Evolutionary conservation across 1,140 invertebrate species (phyloP).

Genomic region (Panagrolaimus sp.): DNA sequence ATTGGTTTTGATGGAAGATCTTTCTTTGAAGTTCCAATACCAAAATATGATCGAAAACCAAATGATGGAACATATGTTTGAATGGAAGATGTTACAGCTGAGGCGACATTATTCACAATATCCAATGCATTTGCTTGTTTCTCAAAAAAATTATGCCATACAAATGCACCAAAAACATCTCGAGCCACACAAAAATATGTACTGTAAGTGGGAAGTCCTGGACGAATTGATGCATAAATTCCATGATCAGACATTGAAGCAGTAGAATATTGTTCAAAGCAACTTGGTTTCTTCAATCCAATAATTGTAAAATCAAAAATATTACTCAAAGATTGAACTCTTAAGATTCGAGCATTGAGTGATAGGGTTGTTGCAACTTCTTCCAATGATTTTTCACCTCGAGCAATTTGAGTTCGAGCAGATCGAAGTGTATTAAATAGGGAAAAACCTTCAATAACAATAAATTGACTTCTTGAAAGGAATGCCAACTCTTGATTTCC

Average conservation of each 20-base stretch:
- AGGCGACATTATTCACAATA: neutral
- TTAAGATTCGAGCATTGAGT: neutral
- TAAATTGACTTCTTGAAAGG: constrained; percentile 12
- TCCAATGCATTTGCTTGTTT: neutral
- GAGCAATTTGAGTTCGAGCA: constrained; percentile 22
- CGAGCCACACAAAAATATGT: neutral
- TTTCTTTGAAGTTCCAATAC: constrained; percentile 33
- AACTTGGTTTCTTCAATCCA: neutral
- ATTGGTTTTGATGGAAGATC: constrained; percentile 29
- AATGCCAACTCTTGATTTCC: constrained; percentile 16
- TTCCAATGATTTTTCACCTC: constrained; percentile 16
- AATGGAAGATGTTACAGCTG: neutral
- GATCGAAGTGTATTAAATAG: constrained; percentile 14
- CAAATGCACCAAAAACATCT: neutral
- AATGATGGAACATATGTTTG: constrained; percentile 34
- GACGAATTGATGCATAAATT: neutral
- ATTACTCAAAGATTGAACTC: neutral
- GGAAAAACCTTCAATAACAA: constrained; percentile 15
- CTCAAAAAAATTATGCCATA: neutral
- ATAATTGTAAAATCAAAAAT: constrained; percentile 4
- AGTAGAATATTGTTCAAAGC: neutral
- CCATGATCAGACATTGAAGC: neutral
- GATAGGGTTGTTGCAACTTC: neutral
- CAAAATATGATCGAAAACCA: constrained; percentile 41
- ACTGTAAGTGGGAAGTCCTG: too few relatives aligned